Evolutionary conservation across 2,797 vertebrate species (phyloP).

Genomic region (Hydrocynus forskahlii): DNA sequence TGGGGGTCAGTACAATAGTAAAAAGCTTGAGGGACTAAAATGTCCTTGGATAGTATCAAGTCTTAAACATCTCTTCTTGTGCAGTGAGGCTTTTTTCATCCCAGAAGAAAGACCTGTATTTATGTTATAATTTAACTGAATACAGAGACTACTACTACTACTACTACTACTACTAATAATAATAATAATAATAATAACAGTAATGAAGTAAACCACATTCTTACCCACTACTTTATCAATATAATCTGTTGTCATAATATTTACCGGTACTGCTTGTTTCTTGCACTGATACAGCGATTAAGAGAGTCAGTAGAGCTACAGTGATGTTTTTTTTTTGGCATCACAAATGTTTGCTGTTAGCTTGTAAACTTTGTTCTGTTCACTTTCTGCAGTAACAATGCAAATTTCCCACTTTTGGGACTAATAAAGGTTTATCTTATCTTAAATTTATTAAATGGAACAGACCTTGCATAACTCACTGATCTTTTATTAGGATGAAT

Average conservation of each 20-base stretch:
- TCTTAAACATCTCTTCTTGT: too few relatives aligned
- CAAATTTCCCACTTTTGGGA: too few relatives aligned
- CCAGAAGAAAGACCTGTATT: neutral
- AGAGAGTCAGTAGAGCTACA: neutral
- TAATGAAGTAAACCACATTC: neutral
- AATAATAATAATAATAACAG: neutral
- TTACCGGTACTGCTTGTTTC: slow-evolving; percentile 16
- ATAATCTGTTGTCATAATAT: neutral
- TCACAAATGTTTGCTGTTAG: slow-evolving; percentile 10
- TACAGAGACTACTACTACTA: too few relatives aligned
- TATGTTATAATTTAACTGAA: too few relatives aligned
- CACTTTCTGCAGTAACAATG: too few relatives aligned
- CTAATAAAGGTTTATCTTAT: too few relatives aligned
- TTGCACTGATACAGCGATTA: neutral
- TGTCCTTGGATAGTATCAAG: too few relatives aligned
- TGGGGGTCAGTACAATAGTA: too few relatives aligned
- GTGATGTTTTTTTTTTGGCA: neutral
- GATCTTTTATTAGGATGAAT: neutral
- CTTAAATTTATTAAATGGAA: slow-evolving; percentile 3
- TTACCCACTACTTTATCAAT: neutral
- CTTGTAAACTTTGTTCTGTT: neutral
- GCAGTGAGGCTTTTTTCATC: too few relatives aligned
- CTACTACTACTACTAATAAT: too few relatives aligned
- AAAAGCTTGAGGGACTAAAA: too few relatives aligned
- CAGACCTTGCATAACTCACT: slow-evolving; percentile 8